phyloP scores from a whole-genome alignment of 2,113 vertebrate species.

The Charina bottae region DNA sequence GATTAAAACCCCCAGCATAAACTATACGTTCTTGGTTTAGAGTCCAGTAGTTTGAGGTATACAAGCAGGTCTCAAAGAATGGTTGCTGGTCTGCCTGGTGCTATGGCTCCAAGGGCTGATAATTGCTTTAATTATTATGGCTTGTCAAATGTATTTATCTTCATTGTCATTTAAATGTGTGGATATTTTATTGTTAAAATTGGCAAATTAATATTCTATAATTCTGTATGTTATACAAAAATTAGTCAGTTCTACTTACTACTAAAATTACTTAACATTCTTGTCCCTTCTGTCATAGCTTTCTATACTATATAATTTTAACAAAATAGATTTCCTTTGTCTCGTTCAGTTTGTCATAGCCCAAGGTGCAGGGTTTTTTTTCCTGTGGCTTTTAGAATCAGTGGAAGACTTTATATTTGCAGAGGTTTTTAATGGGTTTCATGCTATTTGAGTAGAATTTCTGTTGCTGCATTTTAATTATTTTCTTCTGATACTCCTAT shows the following conservation, averaged over 20 bases:
- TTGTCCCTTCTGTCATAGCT: neutral
- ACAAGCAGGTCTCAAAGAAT: neutral
- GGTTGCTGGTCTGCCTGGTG: neutral
- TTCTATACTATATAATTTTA: neutral
- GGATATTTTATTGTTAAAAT: neutral
- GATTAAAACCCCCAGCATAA: neutral
- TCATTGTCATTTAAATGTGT: neutral
- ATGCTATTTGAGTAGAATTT: neutral
- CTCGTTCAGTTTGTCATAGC: neutral
- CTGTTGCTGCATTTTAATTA: neutral
- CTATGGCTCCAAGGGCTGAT: neutral
- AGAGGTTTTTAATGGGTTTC: neutral
- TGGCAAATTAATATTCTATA: too few species aligned
- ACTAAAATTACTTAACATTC: neutral
- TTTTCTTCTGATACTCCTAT: too few species aligned
- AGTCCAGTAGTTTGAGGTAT: neutral
- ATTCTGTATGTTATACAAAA: neutral
- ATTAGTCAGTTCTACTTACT: neutral
- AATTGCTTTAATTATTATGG: neutral
- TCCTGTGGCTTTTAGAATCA: neutral
- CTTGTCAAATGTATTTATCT: neutral
- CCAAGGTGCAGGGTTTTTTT: neutral
- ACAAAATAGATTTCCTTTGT: neutral
- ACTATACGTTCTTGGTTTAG: neutral
- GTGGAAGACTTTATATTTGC: neutral